Percentiles rank a stretch among this genome's conserved stretches.
Conservation (phyloP, 2,888 invertebrate species). For the Allacma fusca region DNA sequence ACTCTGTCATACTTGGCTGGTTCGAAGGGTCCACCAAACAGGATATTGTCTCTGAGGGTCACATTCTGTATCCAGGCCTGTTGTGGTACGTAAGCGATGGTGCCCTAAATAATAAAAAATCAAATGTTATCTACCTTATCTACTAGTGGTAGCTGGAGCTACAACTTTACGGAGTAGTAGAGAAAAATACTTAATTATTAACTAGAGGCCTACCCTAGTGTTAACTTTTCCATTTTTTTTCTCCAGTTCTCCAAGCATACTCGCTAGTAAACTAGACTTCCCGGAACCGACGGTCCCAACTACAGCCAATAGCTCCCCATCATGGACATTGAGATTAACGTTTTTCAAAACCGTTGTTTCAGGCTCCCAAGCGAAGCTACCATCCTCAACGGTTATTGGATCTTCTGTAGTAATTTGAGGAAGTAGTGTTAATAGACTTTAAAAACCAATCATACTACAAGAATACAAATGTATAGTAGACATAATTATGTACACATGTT, state of each 20-base stretch:
- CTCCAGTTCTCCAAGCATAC: slow-evolving; percentile 90
- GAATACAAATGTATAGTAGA: too few relatives aligned
- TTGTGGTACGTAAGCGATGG: slow-evolving; percentile 86
- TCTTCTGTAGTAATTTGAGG: slow-evolving; percentile 68
- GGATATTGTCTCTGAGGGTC: slow-evolving; percentile 67
- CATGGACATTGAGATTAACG: slow-evolving; percentile 75
- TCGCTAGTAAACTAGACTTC: slow-evolving; percentile 87
- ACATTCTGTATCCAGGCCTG: slow-evolving; percentile 98
- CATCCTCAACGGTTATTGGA: slow-evolving; percentile 86
- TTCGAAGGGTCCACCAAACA: slow-evolving; percentile 81
- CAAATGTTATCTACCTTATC: too few relatives aligned
- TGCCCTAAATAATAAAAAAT: slow-evolving; percentile 65
- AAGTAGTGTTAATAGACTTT: too few relatives aligned
- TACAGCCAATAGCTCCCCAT: slow-evolving; percentile 74
- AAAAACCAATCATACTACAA: too few relatives aligned
- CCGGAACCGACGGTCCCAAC: slow-evolving; percentile 90
- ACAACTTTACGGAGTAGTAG: too few relatives aligned
- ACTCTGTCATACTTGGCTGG: slow-evolving; percentile 78
- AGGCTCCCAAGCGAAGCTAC: slow-evolving; percentile 82
- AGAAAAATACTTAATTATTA: not conserved
- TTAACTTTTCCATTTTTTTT: slow-evolving; percentile 81
- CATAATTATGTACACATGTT: too few relatives aligned
- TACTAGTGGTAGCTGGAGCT: too few relatives aligned
- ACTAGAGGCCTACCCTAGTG: slow-evolving; percentile 66
- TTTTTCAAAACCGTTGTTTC: slow-evolving; percentile 75